phyloP scores from a whole-genome alignment of 2,888 invertebrate species.

The Heliothis peltigera region DNA sequence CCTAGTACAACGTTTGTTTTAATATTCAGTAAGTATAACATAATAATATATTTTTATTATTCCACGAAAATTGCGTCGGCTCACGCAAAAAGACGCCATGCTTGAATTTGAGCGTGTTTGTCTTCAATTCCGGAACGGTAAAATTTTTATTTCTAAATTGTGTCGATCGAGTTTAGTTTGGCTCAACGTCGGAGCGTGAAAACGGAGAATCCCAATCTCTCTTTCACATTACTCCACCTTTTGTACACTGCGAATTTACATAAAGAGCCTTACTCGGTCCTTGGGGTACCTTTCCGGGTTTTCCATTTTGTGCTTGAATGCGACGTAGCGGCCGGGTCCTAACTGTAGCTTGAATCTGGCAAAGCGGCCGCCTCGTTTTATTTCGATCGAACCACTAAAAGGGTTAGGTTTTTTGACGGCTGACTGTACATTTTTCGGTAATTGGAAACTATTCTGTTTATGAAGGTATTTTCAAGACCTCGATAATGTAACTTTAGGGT shows the following conservation, averaged over 20 bases:
- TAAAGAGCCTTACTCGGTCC: constrained; percentile 85
- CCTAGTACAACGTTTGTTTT: constrained; percentile 16
- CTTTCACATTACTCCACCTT: constrained; percentile 83
- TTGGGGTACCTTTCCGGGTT: constrained; percentile 86
- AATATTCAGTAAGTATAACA: constrained; percentile 15
- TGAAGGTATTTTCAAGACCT: constrained; percentile 53
- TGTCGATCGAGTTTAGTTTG: constrained; percentile 68
- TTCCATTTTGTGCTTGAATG: constrained; percentile 86
- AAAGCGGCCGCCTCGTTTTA: constrained; percentile 79
- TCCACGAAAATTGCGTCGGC: constrained; percentile 51
- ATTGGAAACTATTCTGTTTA: constrained; percentile 67
- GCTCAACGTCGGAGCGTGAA: constrained; percentile 72
- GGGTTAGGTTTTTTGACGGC: constrained; percentile 63
- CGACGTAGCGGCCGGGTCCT: constrained; percentile 73
- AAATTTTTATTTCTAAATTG: constrained; percentile 71
- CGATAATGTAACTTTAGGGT: constrained; percentile 42
- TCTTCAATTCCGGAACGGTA: constrained; percentile 66
- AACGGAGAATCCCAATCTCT: constrained; percentile 81
- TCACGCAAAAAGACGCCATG: constrained; percentile 37
- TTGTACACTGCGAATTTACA: constrained; percentile 85
- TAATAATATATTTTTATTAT: constrained; percentile 50
- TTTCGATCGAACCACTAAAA: constrained; percentile 77
- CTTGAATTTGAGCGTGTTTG: constrained; percentile 62
- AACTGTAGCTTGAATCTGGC: constrained; percentile 77
- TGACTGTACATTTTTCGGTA: constrained; percentile 67